phyloP scores from a whole-genome alignment of 2,797 vertebrate species.

The Toxotes lorentzi region DNA sequence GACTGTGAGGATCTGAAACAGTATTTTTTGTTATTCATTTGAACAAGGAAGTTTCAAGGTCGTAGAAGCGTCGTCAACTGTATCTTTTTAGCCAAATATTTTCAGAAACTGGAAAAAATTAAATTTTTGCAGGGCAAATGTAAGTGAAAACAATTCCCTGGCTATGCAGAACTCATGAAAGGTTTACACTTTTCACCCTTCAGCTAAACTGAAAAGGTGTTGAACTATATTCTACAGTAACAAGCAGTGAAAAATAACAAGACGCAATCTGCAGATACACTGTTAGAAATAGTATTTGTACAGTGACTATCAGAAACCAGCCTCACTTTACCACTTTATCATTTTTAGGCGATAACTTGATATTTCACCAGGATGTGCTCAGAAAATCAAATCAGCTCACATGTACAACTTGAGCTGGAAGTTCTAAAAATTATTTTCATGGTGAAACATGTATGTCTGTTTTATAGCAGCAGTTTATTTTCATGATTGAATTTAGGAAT shows the following conservation, averaged over 20 bases:
- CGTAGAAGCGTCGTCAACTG: constrained; percentile 2
- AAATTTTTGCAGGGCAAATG: background rate
- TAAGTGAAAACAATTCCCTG: background rate
- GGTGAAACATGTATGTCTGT: background rate
- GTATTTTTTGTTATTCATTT: constrained; percentile 6
- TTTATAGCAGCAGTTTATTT: background rate
- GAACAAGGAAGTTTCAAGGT: constrained; percentile 2
- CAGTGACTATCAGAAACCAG: background rate
- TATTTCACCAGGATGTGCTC: background rate
- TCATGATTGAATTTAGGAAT: background rate
- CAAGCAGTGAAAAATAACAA: background rate
- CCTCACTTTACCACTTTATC: background rate
- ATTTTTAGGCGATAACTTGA: background rate
- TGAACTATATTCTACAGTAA: background rate
- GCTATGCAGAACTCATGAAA: background rate
- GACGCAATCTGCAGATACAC: background rate
- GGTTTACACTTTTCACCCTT: background rate
- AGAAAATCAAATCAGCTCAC: background rate
- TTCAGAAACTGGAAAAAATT: background rate
- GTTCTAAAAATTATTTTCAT: background rate
- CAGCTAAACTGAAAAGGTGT: background rate
- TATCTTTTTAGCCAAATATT: background rate
- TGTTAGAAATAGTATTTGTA: background rate
- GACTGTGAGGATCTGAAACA: constrained; percentile 15
- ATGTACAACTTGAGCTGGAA: background rate